phyloP scores from a whole-genome alignment of 2,797 vertebrate species.

The Eulemur albifrons region DNA sequence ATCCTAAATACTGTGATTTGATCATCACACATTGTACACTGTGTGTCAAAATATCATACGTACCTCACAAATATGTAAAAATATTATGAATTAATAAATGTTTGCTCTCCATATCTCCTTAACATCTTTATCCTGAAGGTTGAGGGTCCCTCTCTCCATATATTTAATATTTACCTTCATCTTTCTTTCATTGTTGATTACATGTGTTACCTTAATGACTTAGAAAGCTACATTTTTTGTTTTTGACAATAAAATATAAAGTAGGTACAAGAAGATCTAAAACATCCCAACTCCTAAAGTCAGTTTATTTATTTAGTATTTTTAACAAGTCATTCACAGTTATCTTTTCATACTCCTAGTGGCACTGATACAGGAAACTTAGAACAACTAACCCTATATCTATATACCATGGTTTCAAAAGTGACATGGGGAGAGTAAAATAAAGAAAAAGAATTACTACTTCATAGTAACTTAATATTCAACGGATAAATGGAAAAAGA shows the following conservation, averaged over 20 bases:
- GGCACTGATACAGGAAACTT: neutral
- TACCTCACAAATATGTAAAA: neutral
- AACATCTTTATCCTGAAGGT: neutral
- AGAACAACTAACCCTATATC: neutral
- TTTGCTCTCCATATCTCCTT: neutral
- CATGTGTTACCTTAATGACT: neutral
- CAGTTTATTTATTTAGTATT: constrained; percentile 27
- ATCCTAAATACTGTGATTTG: neutral
- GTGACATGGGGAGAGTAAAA: constrained; percentile 29
- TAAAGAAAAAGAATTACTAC: constrained; percentile 55
- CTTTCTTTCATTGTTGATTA: neutral
- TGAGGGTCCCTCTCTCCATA: neutral
- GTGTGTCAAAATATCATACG: neutral
- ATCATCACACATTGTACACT: neutral
- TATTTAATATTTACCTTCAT: neutral
- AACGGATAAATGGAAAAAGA: constrained; percentile 3
- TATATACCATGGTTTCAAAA: neutral
- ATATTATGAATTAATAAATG: neutral
- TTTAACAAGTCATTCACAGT: neutral
- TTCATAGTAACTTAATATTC: constrained; percentile 30
- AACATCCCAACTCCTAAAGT: neutral
- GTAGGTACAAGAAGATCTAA: neutral
- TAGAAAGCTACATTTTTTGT: neutral
- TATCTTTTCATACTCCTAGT: neutral
- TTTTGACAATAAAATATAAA: neutral